Conservation (phyloP, 92 coral and sea anemone species). For the Epizoanthus stellaris region DNA sequence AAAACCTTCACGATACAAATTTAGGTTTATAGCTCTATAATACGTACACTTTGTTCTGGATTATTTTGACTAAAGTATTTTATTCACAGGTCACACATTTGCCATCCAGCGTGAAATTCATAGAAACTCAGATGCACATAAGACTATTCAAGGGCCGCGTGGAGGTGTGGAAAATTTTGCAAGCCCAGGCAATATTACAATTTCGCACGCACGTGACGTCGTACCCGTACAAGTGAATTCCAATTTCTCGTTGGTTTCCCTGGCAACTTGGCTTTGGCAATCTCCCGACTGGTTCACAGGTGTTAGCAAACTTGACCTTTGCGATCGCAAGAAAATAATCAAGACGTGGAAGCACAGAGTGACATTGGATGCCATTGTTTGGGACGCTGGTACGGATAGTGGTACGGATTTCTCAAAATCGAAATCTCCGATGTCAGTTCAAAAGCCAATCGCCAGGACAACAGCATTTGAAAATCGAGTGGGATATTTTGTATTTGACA, state of each 20-base stretch:
- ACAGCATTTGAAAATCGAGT: background rate
- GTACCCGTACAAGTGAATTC: conserved; percentile 1
- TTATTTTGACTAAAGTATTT: too few relatives aligned
- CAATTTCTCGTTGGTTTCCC: conserved; percentile 12
- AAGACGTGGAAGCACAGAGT: background rate
- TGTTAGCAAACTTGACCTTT: background rate
- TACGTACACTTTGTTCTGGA: too few relatives aligned
- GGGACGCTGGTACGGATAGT: conserved; percentile 11
- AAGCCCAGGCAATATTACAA: background rate
- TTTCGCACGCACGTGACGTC: background rate
- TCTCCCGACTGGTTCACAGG: conserved; percentile 18
- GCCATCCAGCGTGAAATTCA: too few relatives aligned
- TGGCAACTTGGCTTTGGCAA: conserved; percentile 9
- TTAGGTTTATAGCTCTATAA: too few relatives aligned
- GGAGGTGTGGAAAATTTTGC: background rate
- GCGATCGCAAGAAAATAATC: background rate
- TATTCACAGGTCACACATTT: too few relatives aligned
- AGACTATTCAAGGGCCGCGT: too few relatives aligned
- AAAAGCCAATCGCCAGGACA: background rate
- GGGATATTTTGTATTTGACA: conserved; percentile 1
- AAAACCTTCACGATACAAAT: too few relatives aligned
- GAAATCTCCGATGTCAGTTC: background rate
- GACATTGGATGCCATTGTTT: background rate
- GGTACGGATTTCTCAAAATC: background rate
- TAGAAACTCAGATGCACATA: too few relatives aligned